These are phyloP conservation scores for Phodopus roborovskii DNA, from an alignment of 2,113 vertebrate species.

Conservation along the genomic window DNA sequence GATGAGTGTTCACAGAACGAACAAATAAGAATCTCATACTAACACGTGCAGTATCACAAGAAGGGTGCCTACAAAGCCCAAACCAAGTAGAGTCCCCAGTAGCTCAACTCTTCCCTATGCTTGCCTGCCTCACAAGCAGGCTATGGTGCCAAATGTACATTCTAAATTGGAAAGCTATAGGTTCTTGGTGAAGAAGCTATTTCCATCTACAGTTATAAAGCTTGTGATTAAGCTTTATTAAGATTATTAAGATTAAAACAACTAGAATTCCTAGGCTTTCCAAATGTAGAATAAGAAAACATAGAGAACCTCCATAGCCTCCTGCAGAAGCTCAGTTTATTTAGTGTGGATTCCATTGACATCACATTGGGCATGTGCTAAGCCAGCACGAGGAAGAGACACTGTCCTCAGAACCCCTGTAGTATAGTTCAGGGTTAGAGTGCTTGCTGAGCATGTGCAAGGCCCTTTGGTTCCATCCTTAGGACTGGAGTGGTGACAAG, in stretches of 20 bases:
- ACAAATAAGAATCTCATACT: background rate
- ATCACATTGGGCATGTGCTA: background rate
- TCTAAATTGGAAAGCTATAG: too few species aligned
- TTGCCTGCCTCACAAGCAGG: background rate
- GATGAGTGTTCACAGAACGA: background rate
- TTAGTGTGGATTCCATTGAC: background rate
- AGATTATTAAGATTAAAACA: too few species aligned
- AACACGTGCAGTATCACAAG: background rate
- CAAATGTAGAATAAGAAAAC: background rate
- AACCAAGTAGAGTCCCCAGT: background rate
- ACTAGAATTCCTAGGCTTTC: background rate
- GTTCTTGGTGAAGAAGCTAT: background rate
- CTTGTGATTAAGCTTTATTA: background rate
- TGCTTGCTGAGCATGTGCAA: background rate
- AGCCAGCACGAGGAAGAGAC: background rate
- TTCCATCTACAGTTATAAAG: background rate
- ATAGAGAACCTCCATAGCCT: rapidly evolving
- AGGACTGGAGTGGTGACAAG: background rate
- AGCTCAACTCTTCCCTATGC: background rate
- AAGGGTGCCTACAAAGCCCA: background rate
- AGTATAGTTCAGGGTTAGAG: background rate
- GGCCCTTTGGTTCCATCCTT: background rate
- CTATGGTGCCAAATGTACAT: background rate
- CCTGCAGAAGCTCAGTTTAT: background rate
- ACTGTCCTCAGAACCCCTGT: background rate